These are phyloP conservation scores for Calvadosia cruxmelitensis DNA, from an alignment of 30 jellyfish, hydroid and myxozoan genomes.

Conservation along the genomic window DNA sequence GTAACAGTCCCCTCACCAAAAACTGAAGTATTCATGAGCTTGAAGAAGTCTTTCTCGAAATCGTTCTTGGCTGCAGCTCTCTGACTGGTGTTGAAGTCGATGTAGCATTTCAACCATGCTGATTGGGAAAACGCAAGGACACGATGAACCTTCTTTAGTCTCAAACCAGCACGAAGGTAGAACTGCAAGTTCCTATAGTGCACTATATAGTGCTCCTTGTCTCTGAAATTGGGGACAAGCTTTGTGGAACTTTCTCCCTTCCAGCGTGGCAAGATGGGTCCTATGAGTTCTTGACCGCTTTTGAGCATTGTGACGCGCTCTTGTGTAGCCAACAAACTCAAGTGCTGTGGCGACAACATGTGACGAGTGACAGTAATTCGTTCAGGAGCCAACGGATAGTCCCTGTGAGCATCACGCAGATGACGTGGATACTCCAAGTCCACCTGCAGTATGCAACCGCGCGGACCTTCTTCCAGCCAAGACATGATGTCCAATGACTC, in stretches of 20 bases:
- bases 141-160: slow-evolving; percentile 1
- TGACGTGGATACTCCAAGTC: slow-evolving; percentile 45
- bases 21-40: too few relatives aligned
- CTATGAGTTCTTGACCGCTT: too few relatives aligned
- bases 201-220: slow-evolving; percentile 32
- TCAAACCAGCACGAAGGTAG: slow-evolving; percentile 20
- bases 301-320: slow-evolving; percentile 8
- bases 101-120: too few relatives aligned
- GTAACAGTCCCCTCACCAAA: too few relatives aligned
- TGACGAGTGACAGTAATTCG: slow-evolving; percentile 12
- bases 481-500: too few relatives aligned
- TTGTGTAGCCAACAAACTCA: slow-evolving; percentile 6
- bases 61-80: too few relatives aligned
- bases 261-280: too few relatives aligned
- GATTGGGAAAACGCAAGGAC: too few relatives aligned
- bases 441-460: slow-evolving; percentile 27
- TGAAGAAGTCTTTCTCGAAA: too few relatives aligned
- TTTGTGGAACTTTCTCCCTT: too few relatives aligned
- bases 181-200: slow-evolving; percentile 32
- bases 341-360: slow-evolving; percentile 8
- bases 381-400: slow-evolving; percentile 58
- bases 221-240: slow-evolving; percentile 27
- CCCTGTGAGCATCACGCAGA: slow-evolving; percentile 43
- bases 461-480: too few relatives aligned
- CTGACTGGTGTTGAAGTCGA: too few relatives aligned